Evolutionary conservation across 2,888 invertebrate genomes (phyloP).

Genomic region (Catocala fraxini): DNA sequence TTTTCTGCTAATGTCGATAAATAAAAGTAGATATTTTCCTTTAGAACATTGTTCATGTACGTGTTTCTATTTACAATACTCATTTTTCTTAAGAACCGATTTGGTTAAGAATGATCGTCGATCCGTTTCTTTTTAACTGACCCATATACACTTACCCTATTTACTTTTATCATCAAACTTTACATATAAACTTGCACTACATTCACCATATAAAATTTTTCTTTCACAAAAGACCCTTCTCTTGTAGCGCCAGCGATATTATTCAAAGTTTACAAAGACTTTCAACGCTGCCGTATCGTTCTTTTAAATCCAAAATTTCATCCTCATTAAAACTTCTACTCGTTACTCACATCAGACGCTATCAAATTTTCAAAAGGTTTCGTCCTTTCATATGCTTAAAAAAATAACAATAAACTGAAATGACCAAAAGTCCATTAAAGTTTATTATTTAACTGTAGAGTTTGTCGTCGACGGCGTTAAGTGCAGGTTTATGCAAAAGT

Average conservation of each 20-base stretch:
- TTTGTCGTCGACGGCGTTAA: constrained; percentile 49
- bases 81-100: too few relatives aligned
- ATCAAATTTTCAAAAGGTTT: constrained; percentile 46
- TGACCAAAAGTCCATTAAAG: constrained; percentile 55
- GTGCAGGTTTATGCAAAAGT: constrained; percentile 62
- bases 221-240: too few relatives aligned
- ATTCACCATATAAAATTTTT: background rate
- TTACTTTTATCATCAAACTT: too few relatives aligned
- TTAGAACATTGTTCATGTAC: too few relatives aligned
- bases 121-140: too few relatives aligned
- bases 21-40: too few relatives aligned
- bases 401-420: constrained; percentile 47
- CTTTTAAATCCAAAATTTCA: constrained; percentile 35
- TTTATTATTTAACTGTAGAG: constrained; percentile 60
- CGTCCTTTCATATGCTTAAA: constrained; percentile 31
- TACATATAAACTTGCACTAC: background rate
- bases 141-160: too few relatives aligned
- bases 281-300: constrained; percentile 2
- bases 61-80: too few relatives aligned
- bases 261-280: background rate
- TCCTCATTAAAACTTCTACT: constrained; percentile 44
- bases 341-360: constrained; percentile 25
- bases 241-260: background rate
- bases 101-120: too few relatives aligned
- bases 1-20: too few relatives aligned